Conservation (phyloP, 2,113 vertebrate species). For the Prietella phreatophila region DNA sequence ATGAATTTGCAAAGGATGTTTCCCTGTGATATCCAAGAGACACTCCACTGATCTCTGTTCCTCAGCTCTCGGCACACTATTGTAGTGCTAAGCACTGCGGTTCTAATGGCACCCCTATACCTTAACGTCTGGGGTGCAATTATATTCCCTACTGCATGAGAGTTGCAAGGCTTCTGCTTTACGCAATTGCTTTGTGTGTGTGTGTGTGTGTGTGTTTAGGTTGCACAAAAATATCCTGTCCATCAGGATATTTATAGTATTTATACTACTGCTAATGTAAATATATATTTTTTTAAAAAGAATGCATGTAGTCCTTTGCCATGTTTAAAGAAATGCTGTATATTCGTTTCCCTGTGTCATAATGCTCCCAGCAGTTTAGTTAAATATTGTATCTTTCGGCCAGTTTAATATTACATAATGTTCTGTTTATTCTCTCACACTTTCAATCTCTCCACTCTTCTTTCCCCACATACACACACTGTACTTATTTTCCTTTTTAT, state of each 20-base stretch:
- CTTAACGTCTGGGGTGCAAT: slow-evolving; percentile 66
- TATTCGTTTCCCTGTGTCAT: neutral
- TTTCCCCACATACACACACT: neutral
- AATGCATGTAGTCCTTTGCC: neutral
- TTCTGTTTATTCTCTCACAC: neutral
- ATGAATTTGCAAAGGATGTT: slow-evolving; percentile 75
- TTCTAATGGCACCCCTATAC: slow-evolving; percentile 67
- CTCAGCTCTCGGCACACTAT: slow-evolving; percentile 67
- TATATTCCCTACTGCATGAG: slow-evolving; percentile 60
- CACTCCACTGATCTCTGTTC: slow-evolving; percentile 71
- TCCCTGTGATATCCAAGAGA: slow-evolving; percentile 73
- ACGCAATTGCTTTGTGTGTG: neutral
- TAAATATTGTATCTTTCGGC: neutral
- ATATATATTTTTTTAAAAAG: too few species aligned
- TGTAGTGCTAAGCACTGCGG: slow-evolving; percentile 72
- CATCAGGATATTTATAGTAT: neutral
- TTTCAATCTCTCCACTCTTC: neutral
- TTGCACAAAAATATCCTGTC: neutral
- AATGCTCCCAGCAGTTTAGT: neutral
- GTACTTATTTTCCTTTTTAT: neutral
- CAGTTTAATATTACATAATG: neutral
- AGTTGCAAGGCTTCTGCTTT: slow-evolving; percentile 28
- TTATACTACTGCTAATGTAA: neutral
- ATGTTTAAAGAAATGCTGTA: neutral
- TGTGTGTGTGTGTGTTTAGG: neutral